Percentiles rank a stretch among this genome's conserved stretches.
Conservation (phyloP, 1,140 invertebrate genomes). For the Plutomurus gul region DNA sequence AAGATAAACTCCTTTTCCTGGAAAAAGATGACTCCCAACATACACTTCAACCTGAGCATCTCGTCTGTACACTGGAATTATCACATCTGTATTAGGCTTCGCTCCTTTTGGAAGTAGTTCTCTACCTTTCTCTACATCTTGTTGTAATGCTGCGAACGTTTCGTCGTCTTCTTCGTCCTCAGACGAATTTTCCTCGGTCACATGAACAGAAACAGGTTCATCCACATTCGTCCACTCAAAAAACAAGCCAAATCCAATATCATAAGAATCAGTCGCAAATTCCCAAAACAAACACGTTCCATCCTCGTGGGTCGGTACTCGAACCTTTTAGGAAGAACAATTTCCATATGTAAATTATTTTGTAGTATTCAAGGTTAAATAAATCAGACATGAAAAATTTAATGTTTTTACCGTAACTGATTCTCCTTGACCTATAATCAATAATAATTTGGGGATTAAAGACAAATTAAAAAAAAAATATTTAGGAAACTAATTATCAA, state of each 20-base stretch:
- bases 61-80: slow-evolving; percentile 85
- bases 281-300: slow-evolving; percentile 98
- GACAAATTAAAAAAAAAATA: no score
- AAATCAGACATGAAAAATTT: neutral
- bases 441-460: no score
- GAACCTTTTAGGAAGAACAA: slow-evolving; percentile 62
- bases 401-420: slow-evolving; percentile 79
- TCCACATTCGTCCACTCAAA: slow-evolving; percentile 88
- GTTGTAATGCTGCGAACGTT: slow-evolving; percentile 53
- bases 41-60: slow-evolving; percentile 97
- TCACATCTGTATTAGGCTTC: slow-evolving; percentile 51
- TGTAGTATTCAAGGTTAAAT: neutral
- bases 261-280: slow-evolving; percentile 97
- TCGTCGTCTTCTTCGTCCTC: slow-evolving; percentile 89
- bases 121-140: slow-evolving; percentile 67
- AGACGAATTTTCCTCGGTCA: slow-evolving; percentile 85
- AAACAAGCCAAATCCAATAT: slow-evolving; percentile 97
- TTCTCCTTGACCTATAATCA: slow-evolving; percentile 96
- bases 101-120: slow-evolving; percentile 61
- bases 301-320: slow-evolving; percentile 95
- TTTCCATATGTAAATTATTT: neutral
- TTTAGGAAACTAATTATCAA: no score
- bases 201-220: slow-evolving; percentile 76
- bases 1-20: slow-evolving; percentile 94
- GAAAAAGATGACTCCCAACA: slow-evolving; percentile 94